phyloP scores from a whole-genome alignment of 2,888 invertebrate species.

The Onchidella celtica region DNA sequence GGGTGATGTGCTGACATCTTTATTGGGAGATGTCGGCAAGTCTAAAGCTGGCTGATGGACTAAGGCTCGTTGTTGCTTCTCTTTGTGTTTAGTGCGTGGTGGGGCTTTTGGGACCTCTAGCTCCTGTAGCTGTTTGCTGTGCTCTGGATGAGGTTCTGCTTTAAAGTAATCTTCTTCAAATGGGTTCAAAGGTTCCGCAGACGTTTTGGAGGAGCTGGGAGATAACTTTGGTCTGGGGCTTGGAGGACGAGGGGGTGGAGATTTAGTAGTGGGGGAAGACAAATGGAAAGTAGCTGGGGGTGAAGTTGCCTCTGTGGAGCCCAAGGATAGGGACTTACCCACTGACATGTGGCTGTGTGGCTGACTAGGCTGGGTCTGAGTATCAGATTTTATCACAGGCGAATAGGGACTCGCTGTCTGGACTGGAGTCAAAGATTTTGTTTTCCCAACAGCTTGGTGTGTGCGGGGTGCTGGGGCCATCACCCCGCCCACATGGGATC shows the following conservation, averaged over 20 bases:
- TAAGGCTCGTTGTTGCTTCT: not conserved
- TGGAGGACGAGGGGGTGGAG: conserved; percentile 19
- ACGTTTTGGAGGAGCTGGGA: not conserved
- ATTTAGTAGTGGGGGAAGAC: not conserved
- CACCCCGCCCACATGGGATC: not conserved
- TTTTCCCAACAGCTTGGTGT: conserved; percentile 21
- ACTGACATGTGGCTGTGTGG: not conserved
- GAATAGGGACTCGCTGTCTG: not conserved
- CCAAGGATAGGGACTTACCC: conserved; percentile 9
- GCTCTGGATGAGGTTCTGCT: not conserved
- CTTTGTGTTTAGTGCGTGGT: conserved; percentile 35
- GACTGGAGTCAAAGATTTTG: conserved; percentile 8
- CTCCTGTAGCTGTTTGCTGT: not conserved
- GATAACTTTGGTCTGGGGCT: not conserved
- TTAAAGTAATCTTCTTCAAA: conserved; percentile 41
- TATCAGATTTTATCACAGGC: not conserved
- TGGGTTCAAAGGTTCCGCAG: conserved; percentile 27
- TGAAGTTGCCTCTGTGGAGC: not conserved
- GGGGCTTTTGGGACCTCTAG: conserved; percentile 30
- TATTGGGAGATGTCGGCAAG: conserved; percentile 34
- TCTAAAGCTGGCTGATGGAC: conserved; percentile 20
- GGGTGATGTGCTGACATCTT: conserved; percentile 10
- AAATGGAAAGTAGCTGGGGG: not conserved
- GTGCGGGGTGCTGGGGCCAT: conserved; percentile 7
- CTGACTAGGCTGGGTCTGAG: not conserved